These are phyloP conservation scores for Platycercus adscitus DNA, from an alignment of 2,113 vertebrate species.

Conservation along the genomic window DNA sequence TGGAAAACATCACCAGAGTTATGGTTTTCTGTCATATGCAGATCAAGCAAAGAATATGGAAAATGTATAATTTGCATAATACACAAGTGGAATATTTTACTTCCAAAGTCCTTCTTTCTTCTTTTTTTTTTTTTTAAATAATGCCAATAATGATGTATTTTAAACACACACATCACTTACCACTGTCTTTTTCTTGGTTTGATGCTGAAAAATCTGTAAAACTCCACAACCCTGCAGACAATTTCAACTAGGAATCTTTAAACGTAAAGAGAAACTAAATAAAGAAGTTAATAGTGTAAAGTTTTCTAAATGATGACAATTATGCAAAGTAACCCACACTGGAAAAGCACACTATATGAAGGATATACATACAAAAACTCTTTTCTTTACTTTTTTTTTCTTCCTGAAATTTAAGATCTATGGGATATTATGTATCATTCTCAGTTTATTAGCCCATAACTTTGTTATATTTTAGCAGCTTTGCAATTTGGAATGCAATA, in stretches of 20 bases:
- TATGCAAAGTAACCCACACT: not conserved
- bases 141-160: not conserved
- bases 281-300: not conserved
- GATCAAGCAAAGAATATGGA: not conserved
- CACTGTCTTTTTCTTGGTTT: not conserved
- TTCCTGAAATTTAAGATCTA: not conserved
- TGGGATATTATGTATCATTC: not conserved
- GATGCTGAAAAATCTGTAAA: not conserved
- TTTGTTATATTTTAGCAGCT: conserved; percentile 45
- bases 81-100: not conserved
- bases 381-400: not conserved
- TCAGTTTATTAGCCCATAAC: conserved; percentile 27
- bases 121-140: not conserved
- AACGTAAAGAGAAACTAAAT: not conserved
- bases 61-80: not conserved
- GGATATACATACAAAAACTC: not conserved
- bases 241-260: not conserved
- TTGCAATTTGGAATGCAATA: conserved; percentile 33
- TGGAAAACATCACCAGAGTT: not conserved
- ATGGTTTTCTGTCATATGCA: not conserved
- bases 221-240: not conserved
- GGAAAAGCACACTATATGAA: not conserved
- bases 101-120: not conserved
- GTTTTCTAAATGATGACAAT: not conserved
- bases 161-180: not conserved